phyloP scores from a whole-genome alignment of 2,797 vertebrate genomes.

The Lepus townsendii region DNA sequence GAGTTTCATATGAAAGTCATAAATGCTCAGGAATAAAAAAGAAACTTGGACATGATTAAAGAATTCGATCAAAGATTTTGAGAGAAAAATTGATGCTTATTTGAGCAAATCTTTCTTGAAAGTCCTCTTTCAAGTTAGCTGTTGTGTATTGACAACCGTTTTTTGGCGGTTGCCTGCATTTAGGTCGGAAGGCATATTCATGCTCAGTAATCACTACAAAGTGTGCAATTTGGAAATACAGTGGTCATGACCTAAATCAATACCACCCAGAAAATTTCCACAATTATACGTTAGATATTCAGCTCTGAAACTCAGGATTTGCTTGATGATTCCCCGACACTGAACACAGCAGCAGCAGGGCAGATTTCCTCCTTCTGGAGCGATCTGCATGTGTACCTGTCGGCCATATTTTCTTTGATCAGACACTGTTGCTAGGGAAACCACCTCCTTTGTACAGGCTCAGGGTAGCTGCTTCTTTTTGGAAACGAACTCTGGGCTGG shows the following conservation, averaged over 20 bases:
- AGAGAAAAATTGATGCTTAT: neutral
- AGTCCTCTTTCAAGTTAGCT: neutral
- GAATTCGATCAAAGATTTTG: constrained; percentile 7
- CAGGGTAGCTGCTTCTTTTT: constrained; percentile 64
- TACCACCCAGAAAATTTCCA: neutral
- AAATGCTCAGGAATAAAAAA: neutral
- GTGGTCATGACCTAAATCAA: constrained; percentile 38
- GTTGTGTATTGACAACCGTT: neutral
- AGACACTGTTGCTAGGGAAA: constrained; percentile 86
- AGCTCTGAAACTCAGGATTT: constrained; percentile 25
- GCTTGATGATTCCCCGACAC: neutral
- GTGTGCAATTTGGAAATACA: neutral
- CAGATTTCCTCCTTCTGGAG: constrained; percentile 53
- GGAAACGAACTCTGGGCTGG: constrained; percentile 72
- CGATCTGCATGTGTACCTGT: constrained; percentile 68
- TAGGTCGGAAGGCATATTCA: neutral
- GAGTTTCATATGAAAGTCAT: neutral
- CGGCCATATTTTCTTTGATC: constrained; percentile 78
- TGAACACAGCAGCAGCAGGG: neutral
- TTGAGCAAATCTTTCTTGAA: neutral
- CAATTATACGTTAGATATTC: neutral
- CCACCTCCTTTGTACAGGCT: constrained; percentile 74
- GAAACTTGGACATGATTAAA: neutral
- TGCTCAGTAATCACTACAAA: neutral
- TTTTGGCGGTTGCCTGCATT: neutral